Percentiles rank a stretch among this genome's conserved stretches.
Evolutionary conservation across 2,888 invertebrate species (phyloP).

Genomic region (Metalampra italica): DNA sequence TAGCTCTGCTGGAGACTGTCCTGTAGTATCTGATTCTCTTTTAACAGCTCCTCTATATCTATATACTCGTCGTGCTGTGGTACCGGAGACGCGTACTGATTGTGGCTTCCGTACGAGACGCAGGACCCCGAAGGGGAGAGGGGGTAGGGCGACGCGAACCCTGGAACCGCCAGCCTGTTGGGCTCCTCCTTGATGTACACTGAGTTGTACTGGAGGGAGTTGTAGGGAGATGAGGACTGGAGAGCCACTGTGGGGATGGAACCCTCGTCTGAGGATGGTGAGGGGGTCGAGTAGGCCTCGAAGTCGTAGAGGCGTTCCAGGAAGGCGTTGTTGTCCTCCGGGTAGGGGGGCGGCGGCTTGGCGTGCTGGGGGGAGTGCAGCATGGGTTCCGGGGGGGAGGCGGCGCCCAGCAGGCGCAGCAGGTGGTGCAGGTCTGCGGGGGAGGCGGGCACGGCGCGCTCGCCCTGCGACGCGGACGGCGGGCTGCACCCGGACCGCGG

Average conservation of each 20-base stretch:
- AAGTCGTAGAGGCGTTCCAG: slow-evolving; percentile 72
- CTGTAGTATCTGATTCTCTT: slow-evolving; percentile 76
- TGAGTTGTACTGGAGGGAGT: slow-evolving; percentile 56
- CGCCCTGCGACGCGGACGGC: slow-evolving; percentile 86
- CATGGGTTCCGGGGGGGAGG: slow-evolving; percentile 71
- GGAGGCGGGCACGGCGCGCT: slow-evolving; percentile 77
- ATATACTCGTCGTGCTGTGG: slow-evolving; percentile 80
- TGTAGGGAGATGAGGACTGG: slow-evolving; percentile 78
- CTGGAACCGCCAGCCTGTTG: slow-evolving; percentile 70
- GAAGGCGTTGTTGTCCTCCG: slow-evolving; percentile 55
- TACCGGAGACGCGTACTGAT: slow-evolving; percentile 72
- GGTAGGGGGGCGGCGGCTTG: slow-evolving; percentile 67
- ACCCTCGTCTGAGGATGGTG: slow-evolving; percentile 75
- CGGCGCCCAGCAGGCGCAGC: slow-evolving; percentile 68
- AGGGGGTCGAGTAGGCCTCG: slow-evolving; percentile 69
- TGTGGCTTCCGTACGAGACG: slow-evolving; percentile 77
- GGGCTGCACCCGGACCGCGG: slow-evolving; percentile 87
- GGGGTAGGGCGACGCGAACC: slow-evolving; percentile 72
- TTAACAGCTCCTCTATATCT: slow-evolving; percentile 79
- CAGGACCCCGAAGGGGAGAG: slow-evolving; percentile 79
- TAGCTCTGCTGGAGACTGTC: slow-evolving; percentile 62
- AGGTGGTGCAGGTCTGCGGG: slow-evolving; percentile 72
- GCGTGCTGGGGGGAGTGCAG: slow-evolving; percentile 66
- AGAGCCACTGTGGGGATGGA: slow-evolving; percentile 76
- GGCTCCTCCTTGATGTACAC: slow-evolving; percentile 75